Evolutionary conservation across 37 sponge, comb jelly and placozoan species (phyloP).

Genomic region (Mnemiopsis leidyi): DNA sequence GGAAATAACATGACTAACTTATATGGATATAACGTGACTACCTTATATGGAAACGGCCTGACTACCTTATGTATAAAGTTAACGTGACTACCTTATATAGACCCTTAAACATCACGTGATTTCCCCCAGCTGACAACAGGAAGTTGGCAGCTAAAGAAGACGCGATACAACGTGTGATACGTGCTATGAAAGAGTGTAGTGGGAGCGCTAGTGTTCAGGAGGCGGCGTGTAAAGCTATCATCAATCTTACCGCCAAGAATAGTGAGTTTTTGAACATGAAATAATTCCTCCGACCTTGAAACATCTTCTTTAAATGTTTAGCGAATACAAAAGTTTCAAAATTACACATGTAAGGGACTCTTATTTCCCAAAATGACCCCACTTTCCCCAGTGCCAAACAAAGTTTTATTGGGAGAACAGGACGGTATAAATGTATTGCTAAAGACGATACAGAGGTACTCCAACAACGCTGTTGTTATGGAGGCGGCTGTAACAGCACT

Average conservation of each 20-base stretch:
- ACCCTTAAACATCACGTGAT: neutral
- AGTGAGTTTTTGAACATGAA: neutral
- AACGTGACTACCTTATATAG: neutral
- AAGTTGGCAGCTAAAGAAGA: constrained; percentile 58
- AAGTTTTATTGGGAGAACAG: constrained; percentile 31
- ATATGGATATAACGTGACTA: neutral
- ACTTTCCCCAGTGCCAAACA: constrained; percentile 44
- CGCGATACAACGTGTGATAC: constrained; percentile 51
- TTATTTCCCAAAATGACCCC: no score
- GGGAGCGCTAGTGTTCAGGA: constrained; percentile 62
- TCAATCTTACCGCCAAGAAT: constrained; percentile 60
- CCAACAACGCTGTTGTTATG: constrained; percentile 43
- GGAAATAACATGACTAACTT: neutral
- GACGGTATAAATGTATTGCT: constrained; percentile 58
- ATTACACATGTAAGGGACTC: no score
- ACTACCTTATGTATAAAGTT: neutral
- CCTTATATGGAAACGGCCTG: neutral
- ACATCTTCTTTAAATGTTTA: no score
- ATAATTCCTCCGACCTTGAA: neutral
- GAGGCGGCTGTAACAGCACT: constrained; percentile 57
- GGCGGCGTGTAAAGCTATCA: constrained; percentile 60
- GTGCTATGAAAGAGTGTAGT: constrained; percentile 61
- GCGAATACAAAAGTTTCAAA: no score
- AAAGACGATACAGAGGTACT: constrained; percentile 50
- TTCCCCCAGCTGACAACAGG: constrained; percentile 59